Evolutionary conservation across 2,113 vertebrate species (phyloP), one percentile per base, ranked within the genome.

Genomic region (Rhea americana): DNA sequence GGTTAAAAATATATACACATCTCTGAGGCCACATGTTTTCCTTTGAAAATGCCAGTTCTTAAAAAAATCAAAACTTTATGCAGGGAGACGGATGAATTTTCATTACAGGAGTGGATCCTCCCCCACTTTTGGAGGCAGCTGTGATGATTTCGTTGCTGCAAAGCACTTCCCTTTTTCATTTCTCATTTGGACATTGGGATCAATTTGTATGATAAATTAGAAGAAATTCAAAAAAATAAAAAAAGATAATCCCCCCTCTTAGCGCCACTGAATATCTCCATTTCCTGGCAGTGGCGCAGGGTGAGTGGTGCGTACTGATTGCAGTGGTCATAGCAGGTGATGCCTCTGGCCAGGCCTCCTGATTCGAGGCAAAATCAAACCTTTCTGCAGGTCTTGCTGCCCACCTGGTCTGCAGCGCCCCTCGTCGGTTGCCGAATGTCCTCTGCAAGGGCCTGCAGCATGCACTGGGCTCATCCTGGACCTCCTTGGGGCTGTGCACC

Each of bases 131-230:
- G 0, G 7, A 76, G 82, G 93, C 85, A 18, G 66, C 75, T 1
- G 6, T 20, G 68, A 61, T 85, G 30, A 91, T 90, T 91, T 85
- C 87, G 22, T 61, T 35, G 75, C 75, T 2, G 7, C 25, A 43
- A 51, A 91, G 85, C 87, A 13, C 79, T 93, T 96, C 94, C 91
- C 87, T 30, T 89, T 93, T 92, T 56, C 93, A 87, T 93, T 89
- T 41, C 93, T 90, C 82, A 77, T 87, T 50, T 53, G 72, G 90
- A 76, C 2, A 45, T 30, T 87, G 3, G 0, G 12, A 85, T 83
- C 90, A 39, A 93, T 96, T 95, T 70, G 82, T 87, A 75, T 91
- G 94, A 95, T 45, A 82, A 89, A 95, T 94, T 68, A 82, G 4
- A 66, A 0, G 14, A 61, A 82, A 85, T 79, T 1, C 37, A 39